Evolutionary conservation across 1,140 invertebrate species (phyloP).

Genomic region (Diachasmimorpha longicaudata): DNA sequence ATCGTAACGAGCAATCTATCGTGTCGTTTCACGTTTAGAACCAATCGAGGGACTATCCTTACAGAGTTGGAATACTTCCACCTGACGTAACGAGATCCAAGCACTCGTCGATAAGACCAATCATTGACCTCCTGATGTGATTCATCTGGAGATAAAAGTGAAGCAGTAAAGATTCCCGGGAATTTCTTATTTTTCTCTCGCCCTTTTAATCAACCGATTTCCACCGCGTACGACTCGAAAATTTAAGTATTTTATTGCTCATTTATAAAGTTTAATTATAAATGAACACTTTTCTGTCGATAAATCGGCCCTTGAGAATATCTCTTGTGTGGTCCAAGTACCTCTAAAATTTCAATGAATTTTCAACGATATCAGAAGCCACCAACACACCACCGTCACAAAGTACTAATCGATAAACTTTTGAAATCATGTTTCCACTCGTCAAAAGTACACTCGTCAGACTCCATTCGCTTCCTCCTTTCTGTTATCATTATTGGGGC

Average conservation of each 20-base stretch:
- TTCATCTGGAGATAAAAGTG: background rate
- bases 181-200: background rate
- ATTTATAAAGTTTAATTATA: too few species aligned
- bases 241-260: too few species aligned
- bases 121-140: background rate
- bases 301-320: too few species aligned
- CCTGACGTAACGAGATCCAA: background rate
- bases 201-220: background rate
- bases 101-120: background rate
- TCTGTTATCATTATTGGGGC: background rate
- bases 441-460: too few species aligned
- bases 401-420: too few species aligned
- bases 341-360: too few species aligned
- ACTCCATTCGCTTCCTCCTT: background rate
- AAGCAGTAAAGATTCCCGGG: background rate
- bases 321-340: too few species aligned
- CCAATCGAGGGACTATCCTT: background rate
- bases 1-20: conserved; percentile 13
- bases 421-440: too few species aligned
- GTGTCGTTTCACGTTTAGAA: background rate
- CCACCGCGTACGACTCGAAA: too few species aligned
- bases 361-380: too few species aligned
- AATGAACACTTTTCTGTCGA: too few species aligned
- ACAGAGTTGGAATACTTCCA: background rate
- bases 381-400: too few species aligned